Conservation (phyloP, 2,113 vertebrate genomes). For the Myxocyprinus asiaticus region DNA sequence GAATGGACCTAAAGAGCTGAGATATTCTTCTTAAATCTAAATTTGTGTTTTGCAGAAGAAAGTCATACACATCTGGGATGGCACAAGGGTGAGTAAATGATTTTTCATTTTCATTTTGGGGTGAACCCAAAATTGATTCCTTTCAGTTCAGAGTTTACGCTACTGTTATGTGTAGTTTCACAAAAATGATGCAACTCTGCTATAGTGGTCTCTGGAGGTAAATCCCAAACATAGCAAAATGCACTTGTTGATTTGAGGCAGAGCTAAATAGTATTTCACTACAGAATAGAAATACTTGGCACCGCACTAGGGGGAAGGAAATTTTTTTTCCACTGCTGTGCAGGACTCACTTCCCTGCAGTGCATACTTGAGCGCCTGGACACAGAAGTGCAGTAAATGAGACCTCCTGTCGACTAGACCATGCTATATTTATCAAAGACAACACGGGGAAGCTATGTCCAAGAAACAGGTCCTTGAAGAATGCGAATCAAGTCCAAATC, state of each 20-base stretch:
- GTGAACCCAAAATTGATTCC: no score
- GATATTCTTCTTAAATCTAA: no score
- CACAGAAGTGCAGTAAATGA: conserved; percentile 27
- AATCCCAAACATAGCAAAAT: not conserved
- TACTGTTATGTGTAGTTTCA: no score
- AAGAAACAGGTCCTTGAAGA: conserved; percentile 56
- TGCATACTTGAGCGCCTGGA: conserved; percentile 30
- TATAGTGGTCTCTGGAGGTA: no score
- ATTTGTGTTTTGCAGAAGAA: no score
- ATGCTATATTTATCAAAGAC: conserved; percentile 57
- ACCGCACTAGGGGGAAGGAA: conserved; percentile 6
- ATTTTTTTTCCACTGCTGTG: conserved; percentile 33
- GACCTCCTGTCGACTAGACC: conserved; percentile 30
- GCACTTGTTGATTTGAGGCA: conserved; percentile 36
- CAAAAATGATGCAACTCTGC: no score
- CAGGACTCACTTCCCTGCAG: conserved; percentile 36
- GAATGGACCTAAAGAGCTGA: no score
- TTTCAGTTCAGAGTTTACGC: no score
- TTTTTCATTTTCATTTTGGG: no score
- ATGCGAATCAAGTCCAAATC: conserved; percentile 15
- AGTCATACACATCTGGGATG: no score
- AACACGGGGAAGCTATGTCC: conserved; percentile 69
- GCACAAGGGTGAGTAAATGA: no score
- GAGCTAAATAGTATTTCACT: not conserved
- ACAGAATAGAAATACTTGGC: conserved; percentile 39